A percentile compares a stretch with the other conserved stretches of the same genome.
Conservation (phyloP, 2,888 invertebrate species). For the Eristalis pertinax region DNA sequence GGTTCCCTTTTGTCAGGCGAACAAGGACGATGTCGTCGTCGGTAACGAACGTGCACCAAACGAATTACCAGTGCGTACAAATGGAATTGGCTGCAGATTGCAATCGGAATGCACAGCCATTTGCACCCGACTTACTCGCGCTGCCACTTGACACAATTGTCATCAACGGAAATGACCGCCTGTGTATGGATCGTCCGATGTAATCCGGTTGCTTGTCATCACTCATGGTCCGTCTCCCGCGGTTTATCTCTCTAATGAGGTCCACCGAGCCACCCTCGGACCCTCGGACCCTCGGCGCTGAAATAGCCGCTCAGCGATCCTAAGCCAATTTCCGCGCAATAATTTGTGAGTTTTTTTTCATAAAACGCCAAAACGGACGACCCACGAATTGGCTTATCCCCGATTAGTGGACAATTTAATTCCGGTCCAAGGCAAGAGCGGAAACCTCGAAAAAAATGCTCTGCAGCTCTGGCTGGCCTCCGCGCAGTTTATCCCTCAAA, state of each 20-base stretch:
- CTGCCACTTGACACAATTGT: no score
- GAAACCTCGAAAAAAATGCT: constrained; percentile 1
- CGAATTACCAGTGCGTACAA: neutral
- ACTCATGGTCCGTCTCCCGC: neutral
- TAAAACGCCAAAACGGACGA: constrained; percentile 7
- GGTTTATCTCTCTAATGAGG: neutral
- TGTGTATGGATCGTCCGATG: no score
- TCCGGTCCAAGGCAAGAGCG: constrained; percentile 18
- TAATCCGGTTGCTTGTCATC: neutral
- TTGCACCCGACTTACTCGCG: neutral
- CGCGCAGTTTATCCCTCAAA: constrained; percentile 28
- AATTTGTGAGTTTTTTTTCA: constrained; percentile 22
- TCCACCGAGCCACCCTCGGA: neutral
- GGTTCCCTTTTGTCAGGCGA: neutral
- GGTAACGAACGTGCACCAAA: neutral
- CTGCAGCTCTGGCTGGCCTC: neutral
- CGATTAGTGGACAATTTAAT: constrained; percentile 59
- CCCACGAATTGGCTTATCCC: constrained; percentile 43
- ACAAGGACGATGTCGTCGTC: neutral
- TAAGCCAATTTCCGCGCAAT: constrained; percentile 43
- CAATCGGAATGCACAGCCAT: neutral
- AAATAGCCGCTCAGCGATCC: neutral
- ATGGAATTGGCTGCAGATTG: neutral
- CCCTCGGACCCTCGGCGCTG: no score
- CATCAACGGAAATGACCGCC: no score